A percentile compares a stretch with the other conserved stretches of the same genome.
phyloP scores from a whole-genome alignment of 2,797 vertebrate genomes.

The Typhlichthys subterraneus region DNA sequence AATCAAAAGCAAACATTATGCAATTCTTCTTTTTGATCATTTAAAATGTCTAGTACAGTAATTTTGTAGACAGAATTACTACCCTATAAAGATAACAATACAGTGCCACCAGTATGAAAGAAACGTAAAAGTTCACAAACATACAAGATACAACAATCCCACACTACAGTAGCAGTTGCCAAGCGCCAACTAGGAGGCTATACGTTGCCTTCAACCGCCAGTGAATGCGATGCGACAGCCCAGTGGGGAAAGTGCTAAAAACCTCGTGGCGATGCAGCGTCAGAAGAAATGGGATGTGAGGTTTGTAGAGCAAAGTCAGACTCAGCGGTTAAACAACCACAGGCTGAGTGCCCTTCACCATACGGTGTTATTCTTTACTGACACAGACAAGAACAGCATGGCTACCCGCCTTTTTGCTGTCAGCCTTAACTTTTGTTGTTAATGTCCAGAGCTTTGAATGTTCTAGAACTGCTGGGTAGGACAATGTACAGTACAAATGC shows the following conservation, averaged over 20 bases:
- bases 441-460: slow-evolving; percentile 24
- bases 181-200: slow-evolving; percentile 31
- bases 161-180: no score
- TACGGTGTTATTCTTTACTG: slow-evolving; percentile 16
- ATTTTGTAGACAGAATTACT: neutral
- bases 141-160: no score
- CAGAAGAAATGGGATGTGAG: slow-evolving; percentile 57
- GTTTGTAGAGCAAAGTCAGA: slow-evolving; percentile 52
- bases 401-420: neutral
- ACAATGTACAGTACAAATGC: slow-evolving; percentile 13
- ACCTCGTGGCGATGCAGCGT: slow-evolving; percentile 17
- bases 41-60: neutral
- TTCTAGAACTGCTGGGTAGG: slow-evolving; percentile 37
- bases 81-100: no score
- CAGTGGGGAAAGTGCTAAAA: slow-evolving; percentile 24
- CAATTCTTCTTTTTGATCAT: neutral
- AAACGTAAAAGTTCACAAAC: no score
- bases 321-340: slow-evolving; percentile 18
- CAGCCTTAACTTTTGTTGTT: slow-evolving; percentile 19
- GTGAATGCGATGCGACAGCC: slow-evolving; percentile 43
- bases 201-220: slow-evolving; percentile 32
- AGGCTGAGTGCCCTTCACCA: slow-evolving; percentile 18
- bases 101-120: no score
- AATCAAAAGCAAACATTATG: neutral
- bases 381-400: slow-evolving; percentile 14